phyloP scores from a whole-genome alignment of 2,113 vertebrate genomes.

The Bufo bufo region DNA sequence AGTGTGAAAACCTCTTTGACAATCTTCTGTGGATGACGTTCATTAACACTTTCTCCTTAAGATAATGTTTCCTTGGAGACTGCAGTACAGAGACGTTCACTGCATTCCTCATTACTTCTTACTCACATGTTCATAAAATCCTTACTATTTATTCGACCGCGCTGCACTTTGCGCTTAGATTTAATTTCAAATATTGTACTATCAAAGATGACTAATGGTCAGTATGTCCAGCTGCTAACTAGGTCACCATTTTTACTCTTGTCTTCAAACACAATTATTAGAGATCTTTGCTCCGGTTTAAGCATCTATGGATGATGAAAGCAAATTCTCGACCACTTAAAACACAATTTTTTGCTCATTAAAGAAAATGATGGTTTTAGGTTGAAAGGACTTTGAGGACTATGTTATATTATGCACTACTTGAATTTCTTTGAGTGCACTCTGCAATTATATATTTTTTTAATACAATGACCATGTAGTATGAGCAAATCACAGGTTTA shows the following conservation, averaged over 20 bases:
- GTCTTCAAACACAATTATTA: slow-evolving; percentile 19
- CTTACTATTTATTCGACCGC: neutral
- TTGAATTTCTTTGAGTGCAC: neutral
- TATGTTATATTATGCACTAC: neutral
- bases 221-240: neutral
- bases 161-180: neutral
- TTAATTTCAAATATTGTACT: neutral
- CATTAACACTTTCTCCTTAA: slow-evolving; percentile 26
- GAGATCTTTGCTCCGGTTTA: neutral
- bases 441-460: neutral
- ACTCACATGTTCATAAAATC: neutral
- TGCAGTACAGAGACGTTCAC: neutral
- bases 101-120: slow-evolving; percentile 9
- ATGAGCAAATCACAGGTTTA: neutral
- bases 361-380: slow-evolving; percentile 12
- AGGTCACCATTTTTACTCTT: neutral
- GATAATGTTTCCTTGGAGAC: slow-evolving; percentile 30
- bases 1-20: neutral
- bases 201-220: neutral
- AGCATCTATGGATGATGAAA: neutral
- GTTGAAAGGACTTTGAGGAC: neutral
- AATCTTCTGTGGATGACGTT: neutral
- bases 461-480: neutral
- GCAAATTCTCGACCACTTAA: neutral
- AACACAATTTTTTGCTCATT: slow-evolving; percentile 9